Evolutionary conservation across 2,888 invertebrate genomes (phyloP), one percentile per base, ranked within the genome.

Genomic region (Latrodectus hesperus): DNA sequence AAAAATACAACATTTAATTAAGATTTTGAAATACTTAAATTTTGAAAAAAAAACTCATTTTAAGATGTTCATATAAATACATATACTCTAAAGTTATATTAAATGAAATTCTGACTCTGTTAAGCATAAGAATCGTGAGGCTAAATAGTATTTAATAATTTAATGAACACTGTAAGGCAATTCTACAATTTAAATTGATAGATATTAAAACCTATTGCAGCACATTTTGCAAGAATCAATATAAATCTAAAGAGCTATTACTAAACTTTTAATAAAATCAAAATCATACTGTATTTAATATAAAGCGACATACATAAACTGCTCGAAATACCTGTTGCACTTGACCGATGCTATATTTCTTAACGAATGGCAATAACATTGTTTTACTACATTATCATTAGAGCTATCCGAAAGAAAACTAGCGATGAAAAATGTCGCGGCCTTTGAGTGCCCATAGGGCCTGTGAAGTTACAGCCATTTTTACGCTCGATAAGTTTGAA

Each of bases 371-470:
- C 51, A 60, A 55, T 72, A 53, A 49, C 38, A 49, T 49, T 22
- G n/a, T 78, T 76, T 78, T 78, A 78, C 53, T 17, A 55, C 55
- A 49, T 70, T 78, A 70, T 65, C 65, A 67, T 81, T 38, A 65
- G 67, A 60, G 22, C 53, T 60, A 38, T 55, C 67, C 26, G 10
- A 53, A 67, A 53, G 65, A 65, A 74, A 17, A 79, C n/a, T 60
- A 80, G 26, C 38, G 4, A 38, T 38, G 38, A 38, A 38, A 38
- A 38, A 38, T 38, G 38, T 3, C 11, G 53, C 22, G 51, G 26
- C 65, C 26, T 70, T 53, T 22, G 65, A n/a, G 16, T 67, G 74
- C 14, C n/a, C 17, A 64, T 49, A 71, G 64, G 11, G 60, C 22
- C 73, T 51, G 72, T 14, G n/a, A 67, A 64, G 78, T 81, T 55